These are phyloP conservation scores for Periophthalmus magnuspinnatus DNA, from an alignment of 2,797 vertebrate genomes.

Conservation along the genomic window DNA sequence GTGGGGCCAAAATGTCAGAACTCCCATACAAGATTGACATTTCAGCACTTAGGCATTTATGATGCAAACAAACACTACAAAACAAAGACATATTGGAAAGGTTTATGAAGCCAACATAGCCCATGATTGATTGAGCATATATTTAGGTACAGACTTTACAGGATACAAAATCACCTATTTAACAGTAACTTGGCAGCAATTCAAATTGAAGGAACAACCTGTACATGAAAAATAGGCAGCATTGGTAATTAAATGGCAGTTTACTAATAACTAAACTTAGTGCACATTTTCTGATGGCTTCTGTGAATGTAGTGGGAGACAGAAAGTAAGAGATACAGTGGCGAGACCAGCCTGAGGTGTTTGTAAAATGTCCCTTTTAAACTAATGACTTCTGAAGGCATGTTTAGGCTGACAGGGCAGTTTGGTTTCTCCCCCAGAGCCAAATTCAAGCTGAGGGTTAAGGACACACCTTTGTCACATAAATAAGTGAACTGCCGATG, in stretches of 20 bases:
- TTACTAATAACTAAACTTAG: not conserved
- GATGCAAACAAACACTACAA: not conserved
- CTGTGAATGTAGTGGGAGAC: constrained; percentile 34
- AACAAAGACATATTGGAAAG: not conserved
- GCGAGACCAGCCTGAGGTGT: constrained; percentile 68
- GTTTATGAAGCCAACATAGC: not conserved
- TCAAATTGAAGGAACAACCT: not conserved
- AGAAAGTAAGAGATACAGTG: constrained; percentile 56
- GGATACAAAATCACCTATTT: not conserved
- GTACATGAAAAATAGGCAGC: not conserved
- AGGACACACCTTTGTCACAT: constrained; percentile 34
- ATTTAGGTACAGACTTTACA: not conserved
- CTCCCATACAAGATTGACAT: not conserved
- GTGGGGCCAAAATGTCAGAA: constrained; percentile 41
- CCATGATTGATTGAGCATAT: not conserved
- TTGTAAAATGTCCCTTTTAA: constrained; percentile 79
- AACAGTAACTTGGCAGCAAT: not conserved
- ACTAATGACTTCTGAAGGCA: constrained; percentile 83
- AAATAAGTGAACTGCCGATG: not conserved
- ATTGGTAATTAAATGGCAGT: not conserved
- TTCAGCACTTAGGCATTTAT: not conserved
- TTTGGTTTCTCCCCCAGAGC: constrained; percentile 74
- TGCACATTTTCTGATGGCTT: constrained; percentile 58
- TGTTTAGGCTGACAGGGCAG: constrained; percentile 78
- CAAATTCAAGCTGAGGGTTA: constrained; percentile 74